These are phyloP conservation scores for Brachyrhaphis roseni DNA, from an alignment of 2,797 vertebrate genomes.

Conservation along the genomic window DNA sequence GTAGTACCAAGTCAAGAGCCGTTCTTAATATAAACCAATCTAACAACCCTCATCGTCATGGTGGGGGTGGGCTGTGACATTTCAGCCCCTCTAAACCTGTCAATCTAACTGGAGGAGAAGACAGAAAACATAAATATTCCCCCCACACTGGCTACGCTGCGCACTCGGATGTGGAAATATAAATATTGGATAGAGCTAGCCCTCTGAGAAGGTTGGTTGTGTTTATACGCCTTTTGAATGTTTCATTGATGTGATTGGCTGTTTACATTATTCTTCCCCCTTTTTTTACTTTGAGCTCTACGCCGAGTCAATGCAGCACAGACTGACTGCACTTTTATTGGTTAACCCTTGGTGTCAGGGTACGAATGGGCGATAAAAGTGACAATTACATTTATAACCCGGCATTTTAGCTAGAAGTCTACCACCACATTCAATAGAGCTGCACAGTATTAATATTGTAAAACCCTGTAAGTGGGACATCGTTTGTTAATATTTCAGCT, in stretches of 20 bases:
- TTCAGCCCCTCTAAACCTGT: constrained; percentile 42
- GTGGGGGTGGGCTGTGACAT: constrained; percentile 46
- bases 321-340: neutral
- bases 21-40: constrained; percentile 53
- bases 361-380: neutral
- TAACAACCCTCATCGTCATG: constrained; percentile 33
- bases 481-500: neutral
- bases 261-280: constrained; percentile 43
- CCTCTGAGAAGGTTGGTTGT: constrained; percentile 59
- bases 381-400: neutral
- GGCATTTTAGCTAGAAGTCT: neutral
- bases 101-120: constrained; percentile 65
- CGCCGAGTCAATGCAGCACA: neutral
- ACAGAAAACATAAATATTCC: constrained; percentile 67
- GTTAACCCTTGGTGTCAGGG: neutral
- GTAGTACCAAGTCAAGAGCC: constrained; percentile 24
- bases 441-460: neutral
- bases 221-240: constrained; percentile 72
- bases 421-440: neutral
- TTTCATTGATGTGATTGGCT: constrained; percentile 70
- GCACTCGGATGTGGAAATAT: constrained; percentile 59
- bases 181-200: constrained; percentile 68
- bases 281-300: neutral
- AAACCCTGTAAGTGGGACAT: neutral
- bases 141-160: constrained; percentile 31